Conservation (phyloP, 2,113 vertebrate genomes). For the Bubo blakistoni region DNA sequence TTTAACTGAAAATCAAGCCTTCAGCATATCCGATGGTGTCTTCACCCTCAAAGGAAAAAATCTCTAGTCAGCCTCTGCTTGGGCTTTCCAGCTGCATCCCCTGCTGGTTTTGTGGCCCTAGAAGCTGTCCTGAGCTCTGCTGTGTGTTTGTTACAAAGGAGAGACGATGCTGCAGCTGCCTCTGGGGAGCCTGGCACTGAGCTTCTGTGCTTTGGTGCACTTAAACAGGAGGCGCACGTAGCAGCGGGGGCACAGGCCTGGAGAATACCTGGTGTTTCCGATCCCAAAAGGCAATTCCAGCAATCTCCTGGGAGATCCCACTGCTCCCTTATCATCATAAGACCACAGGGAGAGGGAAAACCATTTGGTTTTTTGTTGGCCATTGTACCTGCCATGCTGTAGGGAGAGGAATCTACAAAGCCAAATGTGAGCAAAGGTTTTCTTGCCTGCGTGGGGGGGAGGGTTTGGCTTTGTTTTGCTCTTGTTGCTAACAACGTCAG, state of each 20-base stretch:
- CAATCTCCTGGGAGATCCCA: not conserved
- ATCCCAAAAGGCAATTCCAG: not conserved
- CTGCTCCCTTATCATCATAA: not conserved
- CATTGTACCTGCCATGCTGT: not conserved
- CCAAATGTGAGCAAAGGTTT: not conserved
- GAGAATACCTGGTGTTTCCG: not conserved
- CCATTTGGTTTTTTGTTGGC: not conserved
- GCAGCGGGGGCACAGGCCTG: not conserved
- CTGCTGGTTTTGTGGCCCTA: not conserved
- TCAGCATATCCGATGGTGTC: not conserved
- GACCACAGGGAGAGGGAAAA: not conserved
- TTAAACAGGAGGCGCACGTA: not conserved
- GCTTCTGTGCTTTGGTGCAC: not conserved
- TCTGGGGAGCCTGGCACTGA: not conserved
- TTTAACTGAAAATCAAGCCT: not conserved
- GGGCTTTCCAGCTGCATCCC: not conserved
- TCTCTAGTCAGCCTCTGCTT: not conserved
- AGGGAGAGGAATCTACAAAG: not conserved
- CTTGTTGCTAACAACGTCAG: conserved; percentile 54
- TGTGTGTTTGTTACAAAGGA: not conserved
- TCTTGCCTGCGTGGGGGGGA: not conserved
- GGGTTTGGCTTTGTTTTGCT: conserved; percentile 58
- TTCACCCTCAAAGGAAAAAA: not conserved
- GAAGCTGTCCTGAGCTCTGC: not conserved
- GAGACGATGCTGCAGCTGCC: not conserved